Conservation (phyloP, 2,797 vertebrate genomes). For the Labeo calbasu region DNA sequence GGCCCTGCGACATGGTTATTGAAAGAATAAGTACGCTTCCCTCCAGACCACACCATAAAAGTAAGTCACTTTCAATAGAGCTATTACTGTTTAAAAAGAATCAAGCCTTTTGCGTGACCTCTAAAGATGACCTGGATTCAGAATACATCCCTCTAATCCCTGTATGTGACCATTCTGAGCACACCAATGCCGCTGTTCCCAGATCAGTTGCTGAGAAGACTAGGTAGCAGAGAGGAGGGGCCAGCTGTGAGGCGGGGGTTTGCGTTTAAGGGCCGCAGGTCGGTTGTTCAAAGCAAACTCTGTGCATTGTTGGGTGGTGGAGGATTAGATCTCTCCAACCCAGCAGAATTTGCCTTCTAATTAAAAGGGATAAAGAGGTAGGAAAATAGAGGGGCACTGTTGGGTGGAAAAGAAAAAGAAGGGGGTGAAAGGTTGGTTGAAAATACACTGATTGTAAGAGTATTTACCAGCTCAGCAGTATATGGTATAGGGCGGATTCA, state of each 20-base stretch:
- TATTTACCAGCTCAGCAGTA: conserved; percentile 64
- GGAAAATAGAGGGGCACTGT: conserved; percentile 83
- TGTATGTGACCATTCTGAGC: neutral
- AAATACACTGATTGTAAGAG: conserved; percentile 76
- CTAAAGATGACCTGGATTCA: conserved; percentile 41
- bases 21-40: neutral
- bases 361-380: conserved; percentile 99
- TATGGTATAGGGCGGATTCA: conserved; percentile 56
- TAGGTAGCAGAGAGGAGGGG: conserved; percentile 24
- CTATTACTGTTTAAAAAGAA: conserved; percentile 21
- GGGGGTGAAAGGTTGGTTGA: conserved; percentile 89
- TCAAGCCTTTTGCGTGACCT: neutral
- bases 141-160: conserved; percentile 19
- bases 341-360: conserved; percentile 99
- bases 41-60: neutral
- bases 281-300: conserved; percentile 98
- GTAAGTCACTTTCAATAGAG: conserved; percentile 1
- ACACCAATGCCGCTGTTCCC: conserved; percentile 11
- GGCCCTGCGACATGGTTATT: too few species aligned
- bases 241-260: conserved; percentile 66
- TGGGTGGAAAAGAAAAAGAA: conserved; percentile 75
- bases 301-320: conserved; percentile 98
- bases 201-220: conserved; percentile 26
- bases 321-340: conserved; percentile 98
- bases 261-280: conserved; percentile 78